These are phyloP conservation scores for Phrixothrix hirtus DNA, from an alignment of 2,888 invertebrate species.

Conservation along the genomic window DNA sequence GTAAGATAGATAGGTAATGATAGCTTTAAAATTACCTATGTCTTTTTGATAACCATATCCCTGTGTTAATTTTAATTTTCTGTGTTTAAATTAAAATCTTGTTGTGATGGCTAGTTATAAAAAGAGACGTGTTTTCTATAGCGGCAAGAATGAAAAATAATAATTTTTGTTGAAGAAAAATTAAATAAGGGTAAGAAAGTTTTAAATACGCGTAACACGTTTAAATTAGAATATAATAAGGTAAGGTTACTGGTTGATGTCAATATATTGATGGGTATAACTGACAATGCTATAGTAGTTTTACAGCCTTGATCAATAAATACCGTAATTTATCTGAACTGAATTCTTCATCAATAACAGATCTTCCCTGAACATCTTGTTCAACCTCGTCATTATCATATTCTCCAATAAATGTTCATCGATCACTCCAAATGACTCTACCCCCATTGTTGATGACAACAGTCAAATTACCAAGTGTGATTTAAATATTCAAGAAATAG, in stretches of 20 bases:
- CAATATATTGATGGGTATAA: conserved; percentile 23
- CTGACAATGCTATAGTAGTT: conserved; percentile 23
- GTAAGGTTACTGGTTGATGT: conserved; percentile 12
- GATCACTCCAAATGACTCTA: background rate
- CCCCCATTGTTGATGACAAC: background rate
- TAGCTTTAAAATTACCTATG: background rate
- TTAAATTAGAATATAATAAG: conserved; percentile 16
- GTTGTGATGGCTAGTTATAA: conserved; percentile 13
- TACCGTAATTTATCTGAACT: conserved; percentile 13
- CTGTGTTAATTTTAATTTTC: conserved; percentile 3
- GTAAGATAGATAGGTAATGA: too few species aligned
- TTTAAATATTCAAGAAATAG: too few species aligned
- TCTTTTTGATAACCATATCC: background rate
- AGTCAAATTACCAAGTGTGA: background rate
- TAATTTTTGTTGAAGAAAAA: conserved; percentile 15
- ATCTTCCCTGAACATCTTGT: conserved; percentile 1
- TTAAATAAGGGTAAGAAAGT: conserved; percentile 9
- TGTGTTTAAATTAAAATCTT: background rate
- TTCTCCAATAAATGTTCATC: conserved; percentile 1
- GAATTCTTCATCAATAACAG: conserved; percentile 1
- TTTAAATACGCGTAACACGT: conserved; percentile 17
- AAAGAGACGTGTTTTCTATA: conserved; percentile 16
- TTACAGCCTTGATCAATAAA: conserved; percentile 25
- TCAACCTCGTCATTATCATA: background rate
- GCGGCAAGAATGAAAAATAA: conserved; percentile 13